phyloP scores from a whole-genome alignment of 2,113 vertebrate species.

The Elachura formosa region DNA sequence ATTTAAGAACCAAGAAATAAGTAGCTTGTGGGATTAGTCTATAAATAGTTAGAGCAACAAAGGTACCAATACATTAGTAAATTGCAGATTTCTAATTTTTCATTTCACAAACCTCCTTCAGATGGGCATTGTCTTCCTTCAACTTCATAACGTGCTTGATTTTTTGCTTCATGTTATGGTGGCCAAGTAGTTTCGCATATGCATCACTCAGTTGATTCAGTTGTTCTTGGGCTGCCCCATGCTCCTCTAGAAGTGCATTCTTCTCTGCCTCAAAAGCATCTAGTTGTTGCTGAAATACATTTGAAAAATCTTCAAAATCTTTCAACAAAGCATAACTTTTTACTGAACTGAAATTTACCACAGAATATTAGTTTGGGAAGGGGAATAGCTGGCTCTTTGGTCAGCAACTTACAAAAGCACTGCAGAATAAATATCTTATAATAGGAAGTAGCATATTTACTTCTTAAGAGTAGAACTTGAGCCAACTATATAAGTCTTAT shows the following conservation, averaged over 20 bases:
- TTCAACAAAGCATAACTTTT: neutral
- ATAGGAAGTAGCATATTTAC: neutral
- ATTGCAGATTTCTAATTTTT: neutral
- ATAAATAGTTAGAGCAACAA: neutral
- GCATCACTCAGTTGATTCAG: constrained; percentile 86
- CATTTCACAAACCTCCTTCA: constrained; percentile 83
- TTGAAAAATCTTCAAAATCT: neutral
- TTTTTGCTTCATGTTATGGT: constrained; percentile 97
- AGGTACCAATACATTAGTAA: neutral
- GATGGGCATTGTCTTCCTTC: constrained; percentile 85
- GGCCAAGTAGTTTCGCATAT: constrained; percentile 88
- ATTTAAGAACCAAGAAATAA: neutral
- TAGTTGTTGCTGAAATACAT: constrained; percentile 82
- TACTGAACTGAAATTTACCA: neutral
- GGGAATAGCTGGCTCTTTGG: neutral
- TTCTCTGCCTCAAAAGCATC: constrained; percentile 88
- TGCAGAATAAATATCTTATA: neutral
- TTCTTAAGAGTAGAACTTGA: neutral
- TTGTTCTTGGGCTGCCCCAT: constrained; percentile 86
- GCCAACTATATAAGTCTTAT: neutral
- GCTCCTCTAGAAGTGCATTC: constrained; percentile 81
- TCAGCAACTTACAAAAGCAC: neutral
- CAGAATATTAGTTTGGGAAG: neutral
- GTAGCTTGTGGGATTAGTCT: neutral
- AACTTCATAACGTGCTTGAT: constrained; percentile 94